These are phyloP conservation scores for Anseranas semipalmata DNA, from an alignment of 2,113 vertebrate genomes.

Conservation along the genomic window DNA sequence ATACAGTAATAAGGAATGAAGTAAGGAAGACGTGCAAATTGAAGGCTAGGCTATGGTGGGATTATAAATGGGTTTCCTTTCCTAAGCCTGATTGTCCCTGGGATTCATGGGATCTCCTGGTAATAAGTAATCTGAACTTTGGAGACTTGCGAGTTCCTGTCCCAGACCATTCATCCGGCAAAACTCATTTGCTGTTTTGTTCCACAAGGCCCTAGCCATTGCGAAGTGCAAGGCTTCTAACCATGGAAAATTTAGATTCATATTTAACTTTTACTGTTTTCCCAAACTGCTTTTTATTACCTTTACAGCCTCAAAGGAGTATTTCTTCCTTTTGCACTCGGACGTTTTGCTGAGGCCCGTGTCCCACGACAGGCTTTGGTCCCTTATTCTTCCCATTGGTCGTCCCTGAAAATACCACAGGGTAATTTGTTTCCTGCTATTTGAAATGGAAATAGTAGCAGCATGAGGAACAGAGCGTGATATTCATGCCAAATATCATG, in stretches of 20 bases:
- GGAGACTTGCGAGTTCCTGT: neutral
- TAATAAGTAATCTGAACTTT: slow-evolving; percentile 34
- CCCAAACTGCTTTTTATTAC: neutral
- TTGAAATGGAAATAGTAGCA: slow-evolving; percentile 65
- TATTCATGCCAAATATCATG: slow-evolving; percentile 57
- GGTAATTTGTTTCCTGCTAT: slow-evolving; percentile 54
- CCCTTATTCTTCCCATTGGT: neutral
- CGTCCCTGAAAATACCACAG: slow-evolving; percentile 45
- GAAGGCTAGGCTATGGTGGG: neutral
- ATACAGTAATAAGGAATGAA: neutral
- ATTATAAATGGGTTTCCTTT: slow-evolving; percentile 6
- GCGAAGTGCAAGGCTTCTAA: neutral
- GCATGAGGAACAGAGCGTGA: slow-evolving; percentile 32
- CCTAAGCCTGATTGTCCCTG: neutral
- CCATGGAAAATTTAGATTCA: neutral
- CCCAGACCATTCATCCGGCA: slow-evolving; percentile 17
- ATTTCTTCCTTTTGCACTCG: neutral
- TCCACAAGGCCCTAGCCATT: neutral
- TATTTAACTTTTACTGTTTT: neutral
- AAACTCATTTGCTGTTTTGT: slow-evolving; percentile 26
- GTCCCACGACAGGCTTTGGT: neutral
- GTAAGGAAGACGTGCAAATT: neutral
- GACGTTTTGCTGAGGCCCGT: neutral
- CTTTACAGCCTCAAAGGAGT: neutral
- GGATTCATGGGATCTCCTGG: neutral